Percentiles rank a stretch among this genome's conserved stretches.
phyloP scores from a whole-genome alignment of 2,113 vertebrate genomes.

The Macaca mulatta region DNA sequence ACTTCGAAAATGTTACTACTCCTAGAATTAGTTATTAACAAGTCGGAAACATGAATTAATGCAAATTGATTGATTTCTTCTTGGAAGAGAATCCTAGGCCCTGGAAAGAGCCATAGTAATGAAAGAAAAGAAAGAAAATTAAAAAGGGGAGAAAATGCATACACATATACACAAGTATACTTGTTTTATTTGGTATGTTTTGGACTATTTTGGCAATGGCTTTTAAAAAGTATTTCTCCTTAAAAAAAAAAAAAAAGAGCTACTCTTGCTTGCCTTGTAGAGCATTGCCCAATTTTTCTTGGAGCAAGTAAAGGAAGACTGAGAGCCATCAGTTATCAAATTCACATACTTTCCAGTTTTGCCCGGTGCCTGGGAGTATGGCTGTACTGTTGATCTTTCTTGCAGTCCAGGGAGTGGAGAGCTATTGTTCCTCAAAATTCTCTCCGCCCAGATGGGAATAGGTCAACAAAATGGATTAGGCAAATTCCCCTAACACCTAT shows the following conservation, averaged over 20 bases:
- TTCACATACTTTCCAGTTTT: conserved; percentile 48
- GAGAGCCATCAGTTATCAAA: not conserved
- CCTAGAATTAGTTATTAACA: not conserved
- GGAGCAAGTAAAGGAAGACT: not conserved
- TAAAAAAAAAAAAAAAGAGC: not conserved
- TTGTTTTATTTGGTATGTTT: not conserved
- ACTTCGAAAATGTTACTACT: conserved; percentile 11
- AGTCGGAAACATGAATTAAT: not conserved
- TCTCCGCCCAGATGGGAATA: not conserved
- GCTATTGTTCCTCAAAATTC: not conserved
- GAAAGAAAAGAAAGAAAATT: not conserved
- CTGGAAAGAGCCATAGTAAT: not conserved
- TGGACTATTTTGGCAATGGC: not conserved
- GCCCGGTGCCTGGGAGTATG: accelerated
- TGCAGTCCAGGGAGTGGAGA: not conserved
- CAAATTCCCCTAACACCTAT: not conserved
- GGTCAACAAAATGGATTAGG: not conserved
- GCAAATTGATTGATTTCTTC: not conserved
- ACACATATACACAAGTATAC: not conserved
- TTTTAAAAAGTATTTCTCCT: not conserved
- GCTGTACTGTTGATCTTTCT: not conserved
- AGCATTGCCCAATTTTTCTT: not conserved
- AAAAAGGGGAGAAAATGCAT: not conserved
- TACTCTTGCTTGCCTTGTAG: not conserved
- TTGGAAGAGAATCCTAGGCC: not conserved